Evolutionary conservation across 2,113 vertebrate genomes (phyloP).

Genomic region (Rhabdomys dilectus): DNA sequence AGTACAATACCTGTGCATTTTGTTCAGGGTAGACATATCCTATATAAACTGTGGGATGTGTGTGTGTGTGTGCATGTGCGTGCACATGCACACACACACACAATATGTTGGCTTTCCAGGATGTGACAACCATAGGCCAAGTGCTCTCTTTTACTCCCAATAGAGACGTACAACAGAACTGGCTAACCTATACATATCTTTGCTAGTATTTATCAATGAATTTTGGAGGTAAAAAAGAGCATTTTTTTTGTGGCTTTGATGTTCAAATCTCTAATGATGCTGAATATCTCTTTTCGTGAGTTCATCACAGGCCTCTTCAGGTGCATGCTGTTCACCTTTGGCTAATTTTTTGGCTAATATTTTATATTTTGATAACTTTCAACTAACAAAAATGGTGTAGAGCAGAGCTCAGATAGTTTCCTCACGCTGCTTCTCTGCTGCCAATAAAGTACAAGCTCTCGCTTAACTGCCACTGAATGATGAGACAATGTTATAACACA

Average conservation of each 20-base stretch:
- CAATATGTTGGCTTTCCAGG: background rate
- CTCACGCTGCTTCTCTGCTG: background rate
- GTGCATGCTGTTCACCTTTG: background rate
- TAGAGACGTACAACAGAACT: background rate
- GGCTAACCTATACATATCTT: background rate
- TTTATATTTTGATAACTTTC: constrained; percentile 31
- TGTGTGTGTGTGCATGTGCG: too few species aligned
- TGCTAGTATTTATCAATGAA: background rate
- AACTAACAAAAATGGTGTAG: background rate
- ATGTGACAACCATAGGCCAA: background rate
- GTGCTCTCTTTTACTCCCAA: background rate
- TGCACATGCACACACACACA: rapidly evolving
- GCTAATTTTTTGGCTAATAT: background rate
- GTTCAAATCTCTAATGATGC: background rate
- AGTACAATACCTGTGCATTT: background rate
- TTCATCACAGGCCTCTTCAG: background rate
- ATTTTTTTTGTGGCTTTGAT: background rate
- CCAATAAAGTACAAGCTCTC: background rate
- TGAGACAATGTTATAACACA: background rate
- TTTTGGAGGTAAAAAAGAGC: background rate
- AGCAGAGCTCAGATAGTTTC: background rate
- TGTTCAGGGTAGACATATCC: background rate
- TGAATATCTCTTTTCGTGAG: background rate
- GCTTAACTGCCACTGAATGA: background rate
- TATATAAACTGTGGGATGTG: too few species aligned